Evolutionary conservation across 2,888 invertebrate genomes (phyloP).

Genomic region (Phyllotreta cruciferae): DNA sequence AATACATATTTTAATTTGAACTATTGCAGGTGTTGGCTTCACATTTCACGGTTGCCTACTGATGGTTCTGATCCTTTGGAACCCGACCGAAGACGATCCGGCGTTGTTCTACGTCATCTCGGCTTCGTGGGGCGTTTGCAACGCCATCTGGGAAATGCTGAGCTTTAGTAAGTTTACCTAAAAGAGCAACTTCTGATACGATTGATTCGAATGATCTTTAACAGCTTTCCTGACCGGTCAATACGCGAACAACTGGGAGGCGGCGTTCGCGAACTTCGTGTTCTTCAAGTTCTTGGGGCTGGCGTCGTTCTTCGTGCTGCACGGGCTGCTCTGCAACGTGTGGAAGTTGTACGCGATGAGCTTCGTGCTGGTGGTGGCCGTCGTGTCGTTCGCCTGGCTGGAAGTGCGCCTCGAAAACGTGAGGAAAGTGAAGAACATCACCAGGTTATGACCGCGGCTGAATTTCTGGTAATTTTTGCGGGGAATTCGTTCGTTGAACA

Average conservation of each 20-base stretch:
- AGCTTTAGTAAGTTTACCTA: slow-evolving; percentile 61
- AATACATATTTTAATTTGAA: slow-evolving; percentile 9
- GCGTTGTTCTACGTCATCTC: slow-evolving; percentile 84
- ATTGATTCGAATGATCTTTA: slow-evolving; percentile 33
- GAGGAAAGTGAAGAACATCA: slow-evolving; percentile 55
- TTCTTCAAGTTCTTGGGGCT: slow-evolving; percentile 68
- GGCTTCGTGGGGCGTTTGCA: slow-evolving; percentile 87
- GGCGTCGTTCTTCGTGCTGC: slow-evolving; percentile 69
- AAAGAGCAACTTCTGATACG: too few relatives aligned
- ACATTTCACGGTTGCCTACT: slow-evolving; percentile 81
- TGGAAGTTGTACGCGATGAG: slow-evolving; percentile 62
- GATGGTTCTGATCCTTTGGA: slow-evolving; percentile 79
- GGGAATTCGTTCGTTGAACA: slow-evolving; percentile 31
- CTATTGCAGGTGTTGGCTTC: slow-evolving; percentile 73
- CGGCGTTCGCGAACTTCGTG: slow-evolving; percentile 63
- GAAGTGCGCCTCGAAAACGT: slow-evolving; percentile 61
- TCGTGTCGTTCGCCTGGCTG: slow-evolving; percentile 64
- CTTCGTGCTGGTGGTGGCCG: slow-evolving; percentile 61
- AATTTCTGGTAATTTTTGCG: slow-evolving; percentile 49
- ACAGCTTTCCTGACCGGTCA: slow-evolving; percentile 59
- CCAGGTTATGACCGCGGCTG: slow-evolving; percentile 58
- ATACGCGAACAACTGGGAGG: slow-evolving; percentile 60
- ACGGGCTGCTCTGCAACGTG: slow-evolving; percentile 68
- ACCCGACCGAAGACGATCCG: slow-evolving; percentile 80
- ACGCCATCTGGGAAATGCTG: slow-evolving; percentile 83